These are phyloP conservation scores for Aegotheles bennettii DNA, from an alignment of 2,113 vertebrate species.

Conservation along the genomic window DNA sequence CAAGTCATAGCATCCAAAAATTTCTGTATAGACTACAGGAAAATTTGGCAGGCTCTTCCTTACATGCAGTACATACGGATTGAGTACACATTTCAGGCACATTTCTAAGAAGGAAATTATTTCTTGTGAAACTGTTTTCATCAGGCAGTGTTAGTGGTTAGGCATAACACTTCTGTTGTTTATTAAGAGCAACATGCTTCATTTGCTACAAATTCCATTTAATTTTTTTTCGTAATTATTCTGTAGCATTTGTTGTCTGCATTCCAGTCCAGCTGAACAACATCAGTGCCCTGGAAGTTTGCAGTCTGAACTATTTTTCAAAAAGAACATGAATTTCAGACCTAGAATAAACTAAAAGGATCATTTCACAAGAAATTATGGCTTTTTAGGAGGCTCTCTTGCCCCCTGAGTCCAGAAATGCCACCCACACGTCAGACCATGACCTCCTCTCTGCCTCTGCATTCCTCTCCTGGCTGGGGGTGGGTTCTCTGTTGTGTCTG, in stretches of 20 bases:
- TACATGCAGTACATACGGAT: not conserved
- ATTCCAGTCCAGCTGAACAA: not conserved
- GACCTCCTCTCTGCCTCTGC: slow-evolving; percentile 27
- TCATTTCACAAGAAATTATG: not conserved
- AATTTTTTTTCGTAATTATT: not conserved
- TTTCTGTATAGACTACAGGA: not conserved
- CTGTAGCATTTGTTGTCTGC: not conserved
- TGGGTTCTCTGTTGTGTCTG: not conserved
- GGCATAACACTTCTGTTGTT: not conserved
- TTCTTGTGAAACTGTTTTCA: not conserved
- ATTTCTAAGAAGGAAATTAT: not conserved
- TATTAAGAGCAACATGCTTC: not conserved
- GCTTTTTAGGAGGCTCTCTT: not conserved
- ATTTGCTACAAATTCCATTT: not conserved
- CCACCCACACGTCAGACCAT: not conserved
- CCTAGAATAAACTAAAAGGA: not conserved
- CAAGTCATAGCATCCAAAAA: not conserved
- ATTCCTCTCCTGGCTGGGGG: slow-evolving; percentile 23
- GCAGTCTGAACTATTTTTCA: not conserved
- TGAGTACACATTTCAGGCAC: not conserved
- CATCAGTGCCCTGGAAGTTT: not conserved
- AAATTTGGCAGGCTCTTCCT: not conserved
- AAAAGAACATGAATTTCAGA: not conserved
- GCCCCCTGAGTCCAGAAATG: not conserved
- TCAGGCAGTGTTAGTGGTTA: not conserved